Evolutionary conservation across 2,113 vertebrate genomes (phyloP).

Genomic region (Melanerpes formicivorus): DNA sequence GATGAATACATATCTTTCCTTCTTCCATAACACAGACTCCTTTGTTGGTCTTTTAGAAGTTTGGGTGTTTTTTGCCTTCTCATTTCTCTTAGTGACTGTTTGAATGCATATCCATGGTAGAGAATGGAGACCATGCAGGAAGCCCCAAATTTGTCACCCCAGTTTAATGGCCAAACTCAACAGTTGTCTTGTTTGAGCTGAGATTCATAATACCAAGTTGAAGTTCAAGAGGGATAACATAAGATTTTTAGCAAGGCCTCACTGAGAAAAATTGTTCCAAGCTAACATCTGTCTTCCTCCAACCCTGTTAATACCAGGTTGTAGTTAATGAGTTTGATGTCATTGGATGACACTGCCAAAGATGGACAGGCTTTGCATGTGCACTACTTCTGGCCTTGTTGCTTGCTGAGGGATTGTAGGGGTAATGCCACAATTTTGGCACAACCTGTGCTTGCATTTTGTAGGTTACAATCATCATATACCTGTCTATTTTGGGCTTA

Average conservation of each 20-base stretch:
- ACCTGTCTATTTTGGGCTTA: constrained; percentile 94
- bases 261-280: neutral
- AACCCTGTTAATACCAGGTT: neutral
- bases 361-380: neutral
- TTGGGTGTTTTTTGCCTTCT: neutral
- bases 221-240: neutral
- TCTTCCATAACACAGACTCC: neutral
- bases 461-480: constrained; percentile 96
- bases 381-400: neutral
- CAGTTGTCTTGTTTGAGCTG: neutral
- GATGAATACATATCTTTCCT: neutral
- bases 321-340: neutral
- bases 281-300: neutral
- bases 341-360: neutral
- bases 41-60: neutral
- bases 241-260: neutral
- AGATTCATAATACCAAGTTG: neutral
- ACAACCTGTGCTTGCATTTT: constrained; percentile 31
- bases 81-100: neutral
- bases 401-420: neutral
- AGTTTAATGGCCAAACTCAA: neutral
- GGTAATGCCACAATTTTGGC: neutral
- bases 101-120: neutral
- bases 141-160: neutral
- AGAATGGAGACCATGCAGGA: neutral